Evolutionary conservation across 1,140 invertebrate genomes (phyloP).

Genomic region (Caenorhabditis inopinata): DNA sequence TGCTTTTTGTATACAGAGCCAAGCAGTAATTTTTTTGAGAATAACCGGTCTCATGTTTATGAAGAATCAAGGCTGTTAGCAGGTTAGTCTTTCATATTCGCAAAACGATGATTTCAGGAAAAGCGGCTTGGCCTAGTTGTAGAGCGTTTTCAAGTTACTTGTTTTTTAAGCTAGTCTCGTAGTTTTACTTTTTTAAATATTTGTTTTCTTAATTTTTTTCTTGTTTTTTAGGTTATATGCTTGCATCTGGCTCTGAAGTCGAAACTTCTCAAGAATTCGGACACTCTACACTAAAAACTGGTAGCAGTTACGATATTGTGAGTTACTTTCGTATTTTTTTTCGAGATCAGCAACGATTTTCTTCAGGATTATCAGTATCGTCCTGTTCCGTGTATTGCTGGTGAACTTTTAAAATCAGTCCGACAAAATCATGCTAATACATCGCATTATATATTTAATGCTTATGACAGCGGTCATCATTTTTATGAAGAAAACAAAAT

Average conservation of each 20-base stretch:
- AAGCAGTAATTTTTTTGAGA: no score
- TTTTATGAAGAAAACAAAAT: slow-evolving; percentile 8
- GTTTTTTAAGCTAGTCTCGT: no score
- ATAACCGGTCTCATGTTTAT: no score
- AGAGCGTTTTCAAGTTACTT: no score
- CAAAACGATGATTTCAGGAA: no score
- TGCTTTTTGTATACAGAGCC: no score
- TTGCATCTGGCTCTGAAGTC: neutral
- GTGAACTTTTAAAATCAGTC: slow-evolving; percentile 25
- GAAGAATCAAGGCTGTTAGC: no score
- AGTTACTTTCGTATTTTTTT: neutral
- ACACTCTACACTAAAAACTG: neutral
- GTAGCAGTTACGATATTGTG: slow-evolving; percentile 21
- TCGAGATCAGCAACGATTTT: neutral
- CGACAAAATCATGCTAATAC: slow-evolving; percentile 1
- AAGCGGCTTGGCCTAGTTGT: no score
- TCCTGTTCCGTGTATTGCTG: slow-evolving; percentile 30
- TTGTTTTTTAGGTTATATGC: neutral
- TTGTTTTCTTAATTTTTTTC: neutral
- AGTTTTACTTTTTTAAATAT: no score
- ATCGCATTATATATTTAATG: neutral
- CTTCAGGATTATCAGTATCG: slow-evolving; percentile 31
- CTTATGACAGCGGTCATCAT: slow-evolving; percentile 24
- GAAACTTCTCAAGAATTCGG: neutral
- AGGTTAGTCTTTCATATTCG: no score